Conservation (phyloP, 2,797 vertebrate species). For the Garrulus glandarius region DNA sequence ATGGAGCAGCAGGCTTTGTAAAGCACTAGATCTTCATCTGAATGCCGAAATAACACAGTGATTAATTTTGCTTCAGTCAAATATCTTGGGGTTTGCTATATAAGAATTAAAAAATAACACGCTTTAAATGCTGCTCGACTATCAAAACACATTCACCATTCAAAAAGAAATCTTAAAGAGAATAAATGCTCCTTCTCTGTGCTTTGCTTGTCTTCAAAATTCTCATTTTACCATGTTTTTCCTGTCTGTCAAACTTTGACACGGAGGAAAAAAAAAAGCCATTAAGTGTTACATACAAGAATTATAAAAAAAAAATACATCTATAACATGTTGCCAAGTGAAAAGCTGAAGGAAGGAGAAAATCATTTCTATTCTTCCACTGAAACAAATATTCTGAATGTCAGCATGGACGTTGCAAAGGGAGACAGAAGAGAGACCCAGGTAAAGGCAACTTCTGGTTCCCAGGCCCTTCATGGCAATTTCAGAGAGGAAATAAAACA, state of each 20-base stretch:
- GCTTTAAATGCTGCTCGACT: slow-evolving; percentile 8
- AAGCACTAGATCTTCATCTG: slow-evolving; percentile 50
- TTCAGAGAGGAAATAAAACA: background rate
- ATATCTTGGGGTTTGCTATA: background rate
- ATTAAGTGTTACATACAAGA: background rate
- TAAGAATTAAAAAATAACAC: background rate
- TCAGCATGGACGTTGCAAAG: background rate
- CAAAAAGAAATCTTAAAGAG: background rate
- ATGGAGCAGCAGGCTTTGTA: slow-evolving; percentile 44
- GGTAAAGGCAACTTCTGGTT: background rate
- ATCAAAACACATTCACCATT: background rate
- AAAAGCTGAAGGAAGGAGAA: background rate
- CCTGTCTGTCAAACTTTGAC: background rate
- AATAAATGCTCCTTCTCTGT: background rate
- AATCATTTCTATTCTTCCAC: background rate
- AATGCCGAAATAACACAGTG: background rate
- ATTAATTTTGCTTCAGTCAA: slow-evolving; percentile 15
- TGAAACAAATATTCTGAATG: background rate
- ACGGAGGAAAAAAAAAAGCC: background rate
- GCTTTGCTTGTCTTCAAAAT: background rate
- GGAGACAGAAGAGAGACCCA: background rate
- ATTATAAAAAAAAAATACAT: background rate
- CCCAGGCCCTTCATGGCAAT: background rate
- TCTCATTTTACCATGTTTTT: background rate
- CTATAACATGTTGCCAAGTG: background rate